Evolutionary conservation across 2,888 invertebrate species (phyloP), one percentile per base, ranked within the genome.

Genomic region (Caenorhabditis imperialis): DNA sequence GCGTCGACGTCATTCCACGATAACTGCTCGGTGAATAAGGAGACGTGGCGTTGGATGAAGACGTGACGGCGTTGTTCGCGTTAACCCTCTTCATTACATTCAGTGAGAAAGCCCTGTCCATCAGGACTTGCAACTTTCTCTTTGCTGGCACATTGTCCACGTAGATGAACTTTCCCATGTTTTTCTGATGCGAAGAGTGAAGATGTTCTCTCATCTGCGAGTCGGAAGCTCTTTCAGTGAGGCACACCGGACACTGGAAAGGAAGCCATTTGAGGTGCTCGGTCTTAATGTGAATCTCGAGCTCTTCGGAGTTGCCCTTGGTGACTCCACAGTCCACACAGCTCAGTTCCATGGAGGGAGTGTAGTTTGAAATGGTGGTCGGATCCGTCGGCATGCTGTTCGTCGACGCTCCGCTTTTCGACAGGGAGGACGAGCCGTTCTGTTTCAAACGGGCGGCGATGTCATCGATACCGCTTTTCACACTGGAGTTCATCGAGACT

Each of bases 181-280:
- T 82, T 57, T 82, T 85, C 47, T 82, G 81, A 72, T 87, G 87
- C 2, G 75, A 60, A 14, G 85, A 85, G 51, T 86, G 82, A 47
- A 87, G 73, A 62, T 87, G 87, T 65, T 87, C 87, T 25, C 86
- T 73, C 85, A 87, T 87, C 67, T 86, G 86, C 12, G 82, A 81
- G 47, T 87, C 87, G 1, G 84, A 82, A 20, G 87, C 87, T 7
- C 87, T 73, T 33, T 77, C 75, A n/a, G 75, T 55, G 14, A 81
- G 62, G 50, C 87, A 87, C 30, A 84, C 77, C 2, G 86, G 81
- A 40, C 87, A 87, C 55, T 85, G 82, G 73, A 87, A 87, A 3
- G 87, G 87, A 22, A 86, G 77, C 86, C 86, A 87, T 60, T 85
- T 83, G 5, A 87, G 76, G 60, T 87, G 87, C 57, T 87, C 87